A percentile compares a stretch with the other conserved stretches of the same genome.
These are phyloP conservation scores for Microhierax caerulescens DNA, from an alignment of 2,797 vertebrate species.

Conservation along the genomic window DNA sequence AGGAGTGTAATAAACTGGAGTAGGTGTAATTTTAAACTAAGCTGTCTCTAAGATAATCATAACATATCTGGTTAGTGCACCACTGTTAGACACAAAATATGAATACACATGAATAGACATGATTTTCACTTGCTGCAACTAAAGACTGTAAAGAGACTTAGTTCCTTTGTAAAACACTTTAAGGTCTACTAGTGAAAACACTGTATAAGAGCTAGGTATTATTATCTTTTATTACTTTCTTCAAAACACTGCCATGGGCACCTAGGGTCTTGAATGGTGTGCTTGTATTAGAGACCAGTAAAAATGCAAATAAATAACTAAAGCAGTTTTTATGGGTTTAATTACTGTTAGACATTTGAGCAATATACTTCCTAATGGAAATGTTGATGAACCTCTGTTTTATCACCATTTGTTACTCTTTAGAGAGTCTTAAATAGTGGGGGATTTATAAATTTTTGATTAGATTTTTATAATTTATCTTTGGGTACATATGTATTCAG, in stretches of 20 bases:
- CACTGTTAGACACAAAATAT: neutral
- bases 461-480: neutral
- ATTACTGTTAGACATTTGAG: slow-evolving; percentile 4
- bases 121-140: neutral
- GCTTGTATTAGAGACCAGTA: neutral
- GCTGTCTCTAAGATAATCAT: neutral
- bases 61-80: neutral
- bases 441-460: neutral
- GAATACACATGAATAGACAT: neutral
- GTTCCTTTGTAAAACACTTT: neutral
- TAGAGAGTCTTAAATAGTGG: neutral
- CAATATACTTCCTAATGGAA: neutral
- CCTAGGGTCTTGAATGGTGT: neutral
- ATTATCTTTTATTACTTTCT: neutral
- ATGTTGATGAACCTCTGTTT: neutral
- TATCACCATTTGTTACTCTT: neutral
- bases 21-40: neutral
- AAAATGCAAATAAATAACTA: slow-evolving; percentile 8
- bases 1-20: neutral
- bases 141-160: neutral
- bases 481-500: neutral
- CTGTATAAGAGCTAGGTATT: neutral
- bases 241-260: neutral
- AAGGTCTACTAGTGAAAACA: neutral
- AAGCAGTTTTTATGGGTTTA: neutral